Conservation (phyloP, 2,113 vertebrate species). For the Chaenogobius annularis region DNA sequence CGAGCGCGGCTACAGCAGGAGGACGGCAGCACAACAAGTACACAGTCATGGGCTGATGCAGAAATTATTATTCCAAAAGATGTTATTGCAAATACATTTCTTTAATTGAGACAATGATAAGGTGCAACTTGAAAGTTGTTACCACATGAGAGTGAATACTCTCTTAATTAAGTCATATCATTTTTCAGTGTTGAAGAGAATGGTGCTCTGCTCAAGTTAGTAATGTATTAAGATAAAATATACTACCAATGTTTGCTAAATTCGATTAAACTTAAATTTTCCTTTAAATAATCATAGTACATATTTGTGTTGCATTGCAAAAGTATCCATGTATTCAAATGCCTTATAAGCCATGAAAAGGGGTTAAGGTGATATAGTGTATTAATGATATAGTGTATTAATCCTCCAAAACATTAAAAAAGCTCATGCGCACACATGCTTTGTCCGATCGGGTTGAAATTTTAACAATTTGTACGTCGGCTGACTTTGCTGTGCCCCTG, state of each 20-base stretch:
- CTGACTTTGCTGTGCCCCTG: too few relatives aligned
- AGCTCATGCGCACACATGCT: too few relatives aligned
- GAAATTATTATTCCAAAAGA: slow-evolving; percentile 40
- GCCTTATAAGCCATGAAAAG: background rate
- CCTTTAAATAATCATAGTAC: background rate
- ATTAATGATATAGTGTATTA: too few relatives aligned
- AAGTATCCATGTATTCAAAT: background rate
- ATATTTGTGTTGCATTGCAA: background rate
- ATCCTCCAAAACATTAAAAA: too few relatives aligned
- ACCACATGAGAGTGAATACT: too few relatives aligned
- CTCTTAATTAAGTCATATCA: background rate
- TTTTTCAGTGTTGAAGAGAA: background rate
- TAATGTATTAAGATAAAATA: too few relatives aligned
- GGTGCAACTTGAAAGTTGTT: background rate
- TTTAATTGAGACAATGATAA: slow-evolving; percentile 39
- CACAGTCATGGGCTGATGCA: slow-evolving; percentile 38
- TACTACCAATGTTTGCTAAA: background rate
- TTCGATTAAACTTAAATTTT: background rate
- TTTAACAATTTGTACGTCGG: too few relatives aligned
- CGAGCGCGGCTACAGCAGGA: slow-evolving; percentile 14
- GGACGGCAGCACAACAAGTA: slow-evolving; percentile 39
- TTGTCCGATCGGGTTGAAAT: too few relatives aligned
- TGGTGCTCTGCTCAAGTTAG: too few relatives aligned
- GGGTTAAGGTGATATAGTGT: too few relatives aligned
- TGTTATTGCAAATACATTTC: slow-evolving; percentile 22